phyloP scores from a whole-genome alignment of 1,140 invertebrate species.

The Aphis craccivora region DNA sequence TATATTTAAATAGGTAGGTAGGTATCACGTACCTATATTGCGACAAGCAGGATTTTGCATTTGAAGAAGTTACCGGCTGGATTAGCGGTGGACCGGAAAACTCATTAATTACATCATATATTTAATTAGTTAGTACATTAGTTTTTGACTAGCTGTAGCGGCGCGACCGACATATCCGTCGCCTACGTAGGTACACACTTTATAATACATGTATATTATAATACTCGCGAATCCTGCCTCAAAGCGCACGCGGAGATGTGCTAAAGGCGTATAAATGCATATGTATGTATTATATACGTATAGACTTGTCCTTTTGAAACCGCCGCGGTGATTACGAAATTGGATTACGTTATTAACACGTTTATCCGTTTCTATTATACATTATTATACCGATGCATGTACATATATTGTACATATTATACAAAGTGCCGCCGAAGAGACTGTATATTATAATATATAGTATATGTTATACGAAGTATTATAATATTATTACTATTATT shows the following conservation, averaged over 20 bases:
- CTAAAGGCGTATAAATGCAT: background rate
- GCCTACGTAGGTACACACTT: background rate
- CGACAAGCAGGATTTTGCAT: background rate
- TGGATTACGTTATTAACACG: conserved; percentile 15
- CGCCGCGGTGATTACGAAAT: background rate
- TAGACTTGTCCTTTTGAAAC: background rate
- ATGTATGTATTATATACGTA: background rate
- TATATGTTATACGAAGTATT: too few species aligned
- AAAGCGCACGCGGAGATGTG: background rate
- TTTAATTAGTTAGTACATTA: conserved; percentile 47
- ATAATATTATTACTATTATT: too few species aligned
- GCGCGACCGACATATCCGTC: background rate
- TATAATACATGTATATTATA: background rate
- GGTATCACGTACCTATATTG: background rate
- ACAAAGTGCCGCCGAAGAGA: background rate
- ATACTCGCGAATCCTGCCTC: background rate
- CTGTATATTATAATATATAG: background rate
- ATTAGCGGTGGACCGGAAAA: conserved; percentile 25
- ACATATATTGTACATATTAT: background rate
- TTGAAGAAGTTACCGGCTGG: background rate
- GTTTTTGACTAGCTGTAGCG: background rate
- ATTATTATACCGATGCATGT: background rate
- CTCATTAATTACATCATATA: conserved; percentile 32
- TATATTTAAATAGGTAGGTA: background rate
- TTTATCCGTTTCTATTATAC: background rate